Conservation (phyloP, 1,140 invertebrate genomes). For the Thaumatotibia leucotreta region DNA sequence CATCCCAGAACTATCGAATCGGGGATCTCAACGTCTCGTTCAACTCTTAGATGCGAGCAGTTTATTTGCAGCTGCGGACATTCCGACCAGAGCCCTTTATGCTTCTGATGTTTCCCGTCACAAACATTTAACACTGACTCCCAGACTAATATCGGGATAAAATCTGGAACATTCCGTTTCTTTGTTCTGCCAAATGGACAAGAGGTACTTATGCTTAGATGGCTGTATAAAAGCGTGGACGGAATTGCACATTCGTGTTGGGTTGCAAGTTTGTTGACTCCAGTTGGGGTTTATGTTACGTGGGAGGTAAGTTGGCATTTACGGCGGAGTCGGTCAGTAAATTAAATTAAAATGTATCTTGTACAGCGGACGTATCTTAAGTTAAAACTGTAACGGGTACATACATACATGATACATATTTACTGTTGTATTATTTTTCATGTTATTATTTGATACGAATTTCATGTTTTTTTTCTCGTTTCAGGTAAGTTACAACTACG, state of each 20-base stretch:
- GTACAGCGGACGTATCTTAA: too few relatives aligned
- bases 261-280: not conserved
- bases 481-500: constrained; percentile 24
- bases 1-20: not conserved
- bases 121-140: constrained; percentile 41
- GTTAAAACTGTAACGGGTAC: too few relatives aligned
- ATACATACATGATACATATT: too few relatives aligned
- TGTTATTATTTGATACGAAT: constrained; percentile 14
- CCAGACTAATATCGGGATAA: constrained; percentile 38
- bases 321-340: not conserved
- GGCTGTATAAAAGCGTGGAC: not conserved
- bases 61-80: constrained; percentile 29
- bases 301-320: not conserved
- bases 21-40: not conserved
- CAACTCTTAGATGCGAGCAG: constrained; percentile 15
- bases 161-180: constrained; percentile 30
- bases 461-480: constrained; percentile 32
- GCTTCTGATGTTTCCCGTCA: constrained; percentile 31
- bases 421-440: too few relatives aligned
- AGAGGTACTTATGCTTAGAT: constrained; percentile 11
- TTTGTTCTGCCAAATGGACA: constrained; percentile 35
- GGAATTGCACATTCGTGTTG: not conserved
- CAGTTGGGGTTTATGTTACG: not conserved
- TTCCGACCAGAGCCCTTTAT: constrained; percentile 22
- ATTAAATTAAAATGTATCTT: not conserved